phyloP scores from a whole-genome alignment of 2,888 invertebrate species.

The Drosophila prolongata region DNA sequence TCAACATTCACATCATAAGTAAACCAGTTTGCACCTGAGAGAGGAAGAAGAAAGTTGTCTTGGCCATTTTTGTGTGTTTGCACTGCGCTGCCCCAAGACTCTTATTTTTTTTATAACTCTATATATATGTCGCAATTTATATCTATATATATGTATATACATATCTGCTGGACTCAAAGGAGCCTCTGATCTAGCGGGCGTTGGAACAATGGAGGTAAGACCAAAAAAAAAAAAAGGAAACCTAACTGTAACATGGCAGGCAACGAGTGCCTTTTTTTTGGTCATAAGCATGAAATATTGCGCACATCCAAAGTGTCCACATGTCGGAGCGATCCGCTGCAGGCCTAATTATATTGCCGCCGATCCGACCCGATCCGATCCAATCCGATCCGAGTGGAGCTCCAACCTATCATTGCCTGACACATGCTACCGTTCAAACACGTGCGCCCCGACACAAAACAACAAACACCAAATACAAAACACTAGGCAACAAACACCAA shows the following conservation, averaged over 20 bases:
- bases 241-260: slow-evolving; percentile 74
- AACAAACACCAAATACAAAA: slow-evolving; percentile 29
- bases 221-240: slow-evolving; percentile 42
- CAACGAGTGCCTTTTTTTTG: slow-evolving; percentile 46
- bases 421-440: slow-evolving; percentile 64
- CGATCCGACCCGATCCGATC: slow-evolving; percentile 13
- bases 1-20: slow-evolving; percentile 80
- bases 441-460: slow-evolving; percentile 62
- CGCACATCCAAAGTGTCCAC: slow-evolving; percentile 64
- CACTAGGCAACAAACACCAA: slow-evolving; percentile 11
- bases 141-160: slow-evolving; percentile 37
- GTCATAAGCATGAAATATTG: slow-evolving; percentile 78
- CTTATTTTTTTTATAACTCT: slow-evolving; percentile 41
- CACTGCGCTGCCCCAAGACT: slow-evolving; percentile 45
- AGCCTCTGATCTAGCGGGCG: slow-evolving; percentile 62
- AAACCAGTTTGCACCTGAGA: slow-evolving; percentile 80
- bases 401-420: slow-evolving; percentile 61
- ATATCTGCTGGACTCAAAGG: slow-evolving; percentile 51
- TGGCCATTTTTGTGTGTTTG: slow-evolving; percentile 73
- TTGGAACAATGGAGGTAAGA: slow-evolving; percentile 63
- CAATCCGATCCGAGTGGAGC: slow-evolving; percentile 13
- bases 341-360: slow-evolving; percentile 77
- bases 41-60: slow-evolving; percentile 80
- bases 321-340: slow-evolving; percentile 63
- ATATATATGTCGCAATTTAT: slow-evolving; percentile 44